These are phyloP conservation scores for Drosophila cognata DNA, from an alignment of 2,888 invertebrate species.

Conservation along the genomic window DNA sequence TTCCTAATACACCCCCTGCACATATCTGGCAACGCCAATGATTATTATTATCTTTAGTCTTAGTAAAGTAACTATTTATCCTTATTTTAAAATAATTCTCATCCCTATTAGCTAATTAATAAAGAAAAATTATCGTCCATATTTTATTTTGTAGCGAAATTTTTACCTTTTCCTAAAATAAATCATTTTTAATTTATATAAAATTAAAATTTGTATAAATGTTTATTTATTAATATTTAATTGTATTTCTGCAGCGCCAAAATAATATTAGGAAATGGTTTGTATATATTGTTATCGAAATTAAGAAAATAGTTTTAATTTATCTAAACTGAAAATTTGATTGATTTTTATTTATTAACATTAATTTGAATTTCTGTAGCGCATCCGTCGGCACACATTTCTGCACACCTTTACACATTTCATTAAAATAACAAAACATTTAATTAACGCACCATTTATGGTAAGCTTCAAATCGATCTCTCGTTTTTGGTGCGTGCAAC, in stretches of 20 bases:
- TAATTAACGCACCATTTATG: slow-evolving; percentile 69
- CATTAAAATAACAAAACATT: slow-evolving; percentile 58
- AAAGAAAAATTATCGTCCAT: too few species aligned
- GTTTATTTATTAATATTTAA: background rate
- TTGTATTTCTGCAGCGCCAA: background rate
- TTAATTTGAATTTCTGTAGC: slow-evolving; percentile 3
- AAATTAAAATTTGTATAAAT: background rate
- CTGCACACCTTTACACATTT: slow-evolving; percentile 16
- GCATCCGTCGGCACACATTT: background rate
- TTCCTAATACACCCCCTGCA: too few species aligned
- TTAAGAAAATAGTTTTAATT: background rate
- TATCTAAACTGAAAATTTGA: background rate
- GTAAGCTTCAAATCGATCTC: slow-evolving; percentile 42
- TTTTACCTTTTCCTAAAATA: background rate
- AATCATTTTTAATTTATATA: background rate
- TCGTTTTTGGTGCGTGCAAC: slow-evolving; percentile 61
- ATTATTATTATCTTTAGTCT: too few species aligned
- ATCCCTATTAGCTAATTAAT: too few species aligned
- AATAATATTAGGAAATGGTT: background rate
- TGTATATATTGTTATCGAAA: background rate
- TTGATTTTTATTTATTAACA: background rate
- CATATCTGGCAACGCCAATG: too few species aligned
- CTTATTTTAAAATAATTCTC: too few species aligned
- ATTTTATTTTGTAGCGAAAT: background rate
- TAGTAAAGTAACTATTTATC: too few species aligned